These are phyloP conservation scores for Podarcis muralis DNA, from an alignment of 2,113 vertebrate species.

Conservation along the genomic window DNA sequence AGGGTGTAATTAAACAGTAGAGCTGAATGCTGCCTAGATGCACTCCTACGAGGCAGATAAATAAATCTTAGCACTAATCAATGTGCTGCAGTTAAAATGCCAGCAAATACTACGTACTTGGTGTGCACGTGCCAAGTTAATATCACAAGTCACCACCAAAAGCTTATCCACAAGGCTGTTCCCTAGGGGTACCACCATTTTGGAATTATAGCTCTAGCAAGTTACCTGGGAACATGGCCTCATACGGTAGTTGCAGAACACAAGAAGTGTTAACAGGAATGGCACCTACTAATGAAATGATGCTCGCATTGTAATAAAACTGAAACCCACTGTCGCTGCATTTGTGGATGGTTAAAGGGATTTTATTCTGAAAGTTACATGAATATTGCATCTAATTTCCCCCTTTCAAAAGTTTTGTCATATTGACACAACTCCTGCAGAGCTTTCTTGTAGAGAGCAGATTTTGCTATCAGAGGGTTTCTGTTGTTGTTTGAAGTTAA, in stretches of 20 bases:
- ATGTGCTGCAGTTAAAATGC: background rate
- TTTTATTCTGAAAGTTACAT: background rate
- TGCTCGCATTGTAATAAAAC: background rate
- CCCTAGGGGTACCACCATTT: background rate
- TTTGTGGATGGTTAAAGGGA: background rate
- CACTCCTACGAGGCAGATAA: background rate
- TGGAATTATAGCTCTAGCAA: background rate
- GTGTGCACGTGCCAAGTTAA: background rate
- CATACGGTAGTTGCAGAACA: background rate
- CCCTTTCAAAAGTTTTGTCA: background rate
- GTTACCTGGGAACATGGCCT: background rate
- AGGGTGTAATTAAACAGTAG: background rate
- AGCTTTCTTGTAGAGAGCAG: background rate
- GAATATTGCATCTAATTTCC: background rate
- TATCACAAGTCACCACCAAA: no score
- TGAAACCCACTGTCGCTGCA: background rate
- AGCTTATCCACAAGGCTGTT: background rate
- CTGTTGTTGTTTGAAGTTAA: constrained; percentile 13
- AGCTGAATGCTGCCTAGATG: background rate
- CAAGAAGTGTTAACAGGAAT: background rate
- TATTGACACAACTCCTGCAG: background rate
- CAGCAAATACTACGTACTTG: background rate
- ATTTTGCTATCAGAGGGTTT: background rate
- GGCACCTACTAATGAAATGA: background rate
- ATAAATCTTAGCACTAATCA: background rate